Evolutionary conservation across 2,797 vertebrate genomes (phyloP).

Genomic region (Pangasius macronema): DNA sequence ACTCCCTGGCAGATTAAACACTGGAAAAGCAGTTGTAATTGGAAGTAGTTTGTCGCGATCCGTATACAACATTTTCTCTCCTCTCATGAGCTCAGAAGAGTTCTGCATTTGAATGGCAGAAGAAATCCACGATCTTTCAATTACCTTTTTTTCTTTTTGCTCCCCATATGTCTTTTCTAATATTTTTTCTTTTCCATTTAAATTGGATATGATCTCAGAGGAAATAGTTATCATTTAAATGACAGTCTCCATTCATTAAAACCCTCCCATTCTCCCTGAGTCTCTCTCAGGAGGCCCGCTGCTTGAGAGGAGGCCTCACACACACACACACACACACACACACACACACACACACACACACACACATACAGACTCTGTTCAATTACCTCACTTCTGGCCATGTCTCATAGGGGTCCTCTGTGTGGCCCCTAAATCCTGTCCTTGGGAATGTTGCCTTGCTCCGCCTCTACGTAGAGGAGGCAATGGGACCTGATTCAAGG

Average conservation of each 20-base stretch:
- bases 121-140: constrained; percentile 74
- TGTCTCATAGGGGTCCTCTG: constrained; percentile 44
- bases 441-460: constrained; percentile 41
- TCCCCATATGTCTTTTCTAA: constrained; percentile 41
- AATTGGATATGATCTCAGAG: constrained; percentile 78
- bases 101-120: constrained; percentile 74
- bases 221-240: constrained; percentile 80
- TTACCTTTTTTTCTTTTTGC: constrained; percentile 64
- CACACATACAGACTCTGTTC: constrained; percentile 63
- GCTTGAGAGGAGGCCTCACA: constrained; percentile 43
- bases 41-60: constrained; percentile 49
- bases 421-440: constrained; percentile 61
- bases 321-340: constrained; percentile 44
- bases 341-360: constrained; percentile 45
- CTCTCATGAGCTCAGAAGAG: constrained; percentile 60
- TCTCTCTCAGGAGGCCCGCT: constrained; percentile 60
- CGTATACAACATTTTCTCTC: constrained; percentile 57
- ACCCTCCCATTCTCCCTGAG: constrained; percentile 66
- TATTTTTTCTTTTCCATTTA: constrained; percentile 67
- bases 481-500: constrained; percentile 20
- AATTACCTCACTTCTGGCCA: constrained; percentile 68
- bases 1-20: constrained; percentile 62
- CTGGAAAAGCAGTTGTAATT: constrained; percentile 61
- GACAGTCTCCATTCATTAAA: constrained; percentile 79
- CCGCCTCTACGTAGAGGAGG: constrained; percentile 20